Percentiles rank a stretch among this genome's conserved stretches.
These are phyloP conservation scores for Pseudoips prasinana DNA, from an alignment of 2,888 invertebrate genomes.

Conservation along the genomic window DNA sequence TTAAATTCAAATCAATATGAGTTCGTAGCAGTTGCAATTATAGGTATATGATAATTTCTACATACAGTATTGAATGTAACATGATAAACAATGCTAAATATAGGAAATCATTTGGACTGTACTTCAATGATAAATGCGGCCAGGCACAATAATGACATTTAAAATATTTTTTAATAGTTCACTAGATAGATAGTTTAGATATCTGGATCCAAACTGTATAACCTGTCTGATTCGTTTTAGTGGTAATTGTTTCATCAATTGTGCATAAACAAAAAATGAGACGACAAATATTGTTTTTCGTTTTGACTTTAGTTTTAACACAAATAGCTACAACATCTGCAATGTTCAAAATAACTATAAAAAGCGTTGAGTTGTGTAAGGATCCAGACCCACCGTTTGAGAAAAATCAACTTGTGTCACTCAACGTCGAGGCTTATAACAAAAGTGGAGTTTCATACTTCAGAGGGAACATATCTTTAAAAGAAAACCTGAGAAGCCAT, in stretches of 20 bases:
- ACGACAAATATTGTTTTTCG: conserved; percentile 5
- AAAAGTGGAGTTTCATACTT: conserved; percentile 29
- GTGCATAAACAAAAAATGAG: conserved; percentile 11
- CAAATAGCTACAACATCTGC: conserved; percentile 6
- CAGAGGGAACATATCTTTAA: conserved; percentile 33
- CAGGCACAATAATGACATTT: conserved; percentile 17
- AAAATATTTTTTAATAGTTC: conserved; percentile 18
- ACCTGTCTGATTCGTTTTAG: neutral
- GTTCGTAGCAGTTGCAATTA: too few species aligned
- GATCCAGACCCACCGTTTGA: conserved; percentile 34
- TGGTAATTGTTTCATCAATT: conserved; percentile 2
- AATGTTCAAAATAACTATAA: conserved; percentile 23
- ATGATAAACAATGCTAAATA: too few species aligned
- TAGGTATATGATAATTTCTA: too few species aligned
- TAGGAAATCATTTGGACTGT: too few species aligned
- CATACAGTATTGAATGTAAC: too few species aligned
- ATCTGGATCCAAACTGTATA: conserved; percentile 3
- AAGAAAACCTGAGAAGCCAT: conserved; percentile 30
- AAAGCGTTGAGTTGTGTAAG: conserved; percentile 23
- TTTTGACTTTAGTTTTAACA: conserved; percentile 3
- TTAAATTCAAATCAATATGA: too few species aligned
- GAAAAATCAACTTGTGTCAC: conserved; percentile 10
- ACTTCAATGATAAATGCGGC: too few species aligned
- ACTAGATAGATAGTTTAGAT: conserved; percentile 1
- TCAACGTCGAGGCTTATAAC: conserved; percentile 20